phyloP scores from a whole-genome alignment of 2,113 vertebrate species.

The Cynoglossus semilaevis region DNA sequence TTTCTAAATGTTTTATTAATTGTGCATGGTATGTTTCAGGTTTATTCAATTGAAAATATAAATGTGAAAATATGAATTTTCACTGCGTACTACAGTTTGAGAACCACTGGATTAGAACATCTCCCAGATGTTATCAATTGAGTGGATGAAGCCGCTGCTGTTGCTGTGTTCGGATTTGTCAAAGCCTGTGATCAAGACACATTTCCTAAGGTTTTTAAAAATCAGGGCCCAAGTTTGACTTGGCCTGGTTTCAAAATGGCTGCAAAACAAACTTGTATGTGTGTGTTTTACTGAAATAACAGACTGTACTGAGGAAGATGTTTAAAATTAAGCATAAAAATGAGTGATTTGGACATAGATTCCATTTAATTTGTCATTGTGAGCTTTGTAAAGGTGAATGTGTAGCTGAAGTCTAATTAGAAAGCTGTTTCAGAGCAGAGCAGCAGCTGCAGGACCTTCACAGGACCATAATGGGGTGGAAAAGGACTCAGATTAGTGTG shows the following conservation, averaged over 20 bases:
- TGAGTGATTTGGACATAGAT: slow-evolving; percentile 24
- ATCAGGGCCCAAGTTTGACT: slow-evolving; percentile 4
- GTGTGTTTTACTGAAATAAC: background rate
- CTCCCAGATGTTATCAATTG: background rate
- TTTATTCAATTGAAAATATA: no score
- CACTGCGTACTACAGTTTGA: no score
- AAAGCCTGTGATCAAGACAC: background rate
- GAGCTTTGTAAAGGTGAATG: slow-evolving; percentile 20
- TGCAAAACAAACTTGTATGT: background rate
- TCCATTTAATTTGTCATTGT: slow-evolving; percentile 4
- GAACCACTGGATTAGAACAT: background rate
- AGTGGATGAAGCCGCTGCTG: background rate
- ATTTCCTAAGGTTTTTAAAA: slow-evolving; percentile 17
- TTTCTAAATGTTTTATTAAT: no score
- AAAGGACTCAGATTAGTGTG: slow-evolving; percentile 28
- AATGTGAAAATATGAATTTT: no score
- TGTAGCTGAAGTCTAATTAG: slow-evolving; percentile 51
- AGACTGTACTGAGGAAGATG: slow-evolving; percentile 9
- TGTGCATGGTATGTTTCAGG: no score
- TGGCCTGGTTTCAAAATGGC: slow-evolving; percentile 3
- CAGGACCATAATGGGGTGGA: slow-evolving; percentile 55
- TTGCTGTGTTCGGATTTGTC: slow-evolving; percentile 1
- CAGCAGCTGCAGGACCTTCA: slow-evolving; percentile 41
- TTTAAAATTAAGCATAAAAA: slow-evolving; percentile 16
- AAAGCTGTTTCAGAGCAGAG: slow-evolving; percentile 23